Base-by-base conservation (phyloP, 2,888 invertebrate genomes). In the Lasiommata megera region DNA sequence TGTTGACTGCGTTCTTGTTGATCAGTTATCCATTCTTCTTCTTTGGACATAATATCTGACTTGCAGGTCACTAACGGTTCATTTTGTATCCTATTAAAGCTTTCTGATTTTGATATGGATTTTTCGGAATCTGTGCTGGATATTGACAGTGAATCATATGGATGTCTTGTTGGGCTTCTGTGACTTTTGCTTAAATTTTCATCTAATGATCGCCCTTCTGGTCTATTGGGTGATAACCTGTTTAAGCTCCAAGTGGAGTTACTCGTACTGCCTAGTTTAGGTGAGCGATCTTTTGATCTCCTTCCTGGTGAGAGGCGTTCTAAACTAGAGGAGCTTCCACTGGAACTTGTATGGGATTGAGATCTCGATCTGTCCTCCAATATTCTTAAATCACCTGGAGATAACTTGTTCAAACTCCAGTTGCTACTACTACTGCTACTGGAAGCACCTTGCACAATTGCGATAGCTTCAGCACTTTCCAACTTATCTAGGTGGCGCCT, bases 1-100 rank as follows among this genome's bases (percentile, higher is more conserved):
- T 96, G 95, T 69, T 93, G 93, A 62, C 92, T 92, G 64, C 93
- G 93, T 63, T 94, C 93, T 63, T 73, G 72, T 58, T 80, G 82
- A 67, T 94, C 93, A 54, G 92, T 92, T 0, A 79, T 69, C 94
- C 94, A 94, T 36, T 88, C 91, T 50, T 92, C 91, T 67, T 89
- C 88, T 65, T 87, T 89, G 23, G 79, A 73, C 40, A 91, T 57
- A 79, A 91, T 91, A 59, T 91, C 91, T 9, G 89, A 91, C 68
- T 90, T 91, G 64, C 90, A 92, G 0, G 90, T 91, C 1, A 91
- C 79, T n/a, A 91, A 70, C 11, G 88, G 91, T 67, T 91, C 91
- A 61, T 91, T 91, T 64, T 87, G 87, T 70, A 90, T 86, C 56
- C 90, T 77, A 55, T 90, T 91, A 58, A 89, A 91, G 67, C 91